phyloP scores from a whole-genome alignment of 2,888 invertebrate species.

The Fragum sueziense region DNA sequence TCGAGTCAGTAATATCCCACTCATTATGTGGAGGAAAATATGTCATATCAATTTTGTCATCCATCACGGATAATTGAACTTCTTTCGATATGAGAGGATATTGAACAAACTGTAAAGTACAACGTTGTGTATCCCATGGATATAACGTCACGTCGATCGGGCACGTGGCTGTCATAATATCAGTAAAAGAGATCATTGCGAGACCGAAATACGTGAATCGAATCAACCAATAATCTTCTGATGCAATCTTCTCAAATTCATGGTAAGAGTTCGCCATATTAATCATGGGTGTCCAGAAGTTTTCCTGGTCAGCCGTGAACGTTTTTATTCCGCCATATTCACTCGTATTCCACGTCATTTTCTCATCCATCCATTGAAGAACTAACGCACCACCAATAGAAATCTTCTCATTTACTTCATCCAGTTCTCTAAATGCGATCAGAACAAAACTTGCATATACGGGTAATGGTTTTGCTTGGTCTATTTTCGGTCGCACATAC shows the following conservation, averaged over 20 bases:
- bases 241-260: not conserved
- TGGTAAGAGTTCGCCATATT: slow-evolving; percentile 19
- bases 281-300: slow-evolving; percentile 39
- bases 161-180: slow-evolving; percentile 27
- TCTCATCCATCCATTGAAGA: slow-evolving; percentile 31
- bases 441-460: slow-evolving; percentile 1
- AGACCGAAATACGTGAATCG: not conserved
- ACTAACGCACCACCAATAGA: not conserved
- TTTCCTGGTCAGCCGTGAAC: slow-evolving; percentile 7
- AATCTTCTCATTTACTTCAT: too few species aligned
- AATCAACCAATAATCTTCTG: not conserved
- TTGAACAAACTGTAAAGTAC: slow-evolving; percentile 16
- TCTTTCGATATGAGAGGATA: slow-evolving; percentile 26
- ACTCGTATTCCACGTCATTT: slow-evolving; percentile 28
- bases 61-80: slow-evolving; percentile 8
- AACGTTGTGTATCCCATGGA: slow-evolving; percentile 38
- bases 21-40: slow-evolving; percentile 40
- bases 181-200: slow-evolving; percentile 6
- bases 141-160: too few species aligned
- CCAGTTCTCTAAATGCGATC: slow-evolving; percentile 34
- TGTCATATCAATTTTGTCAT: not conserved
- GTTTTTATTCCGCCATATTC: slow-evolving; percentile 26
- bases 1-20: slow-evolving; percentile 33
- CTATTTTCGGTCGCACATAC: not conserved
- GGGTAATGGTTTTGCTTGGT: not conserved